phyloP scores from a whole-genome alignment of 2,888 invertebrate genomes.

The Neocrepidodera transversa region DNA sequence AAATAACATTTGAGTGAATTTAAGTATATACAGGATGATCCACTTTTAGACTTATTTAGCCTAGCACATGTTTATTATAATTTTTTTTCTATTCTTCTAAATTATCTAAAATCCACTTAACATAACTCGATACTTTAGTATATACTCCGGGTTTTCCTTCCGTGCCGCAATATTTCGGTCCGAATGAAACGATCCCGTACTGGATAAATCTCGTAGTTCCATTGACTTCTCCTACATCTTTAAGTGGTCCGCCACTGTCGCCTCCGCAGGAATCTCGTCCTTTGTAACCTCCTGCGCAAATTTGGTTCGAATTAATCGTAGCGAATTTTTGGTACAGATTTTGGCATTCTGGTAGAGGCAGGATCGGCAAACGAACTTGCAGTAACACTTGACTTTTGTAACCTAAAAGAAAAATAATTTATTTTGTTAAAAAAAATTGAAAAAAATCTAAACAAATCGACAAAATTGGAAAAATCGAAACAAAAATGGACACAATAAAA shows the following conservation, averaged over 20 bases:
- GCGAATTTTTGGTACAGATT: conserved; percentile 48
- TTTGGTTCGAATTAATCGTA: conserved; percentile 56
- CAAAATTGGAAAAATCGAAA: too few relatives aligned
- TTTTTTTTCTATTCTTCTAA: conserved; percentile 42
- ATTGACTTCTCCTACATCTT: conserved; percentile 55
- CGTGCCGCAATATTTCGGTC: conserved; percentile 55
- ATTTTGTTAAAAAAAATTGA: too few relatives aligned
- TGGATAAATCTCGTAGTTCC: conserved; percentile 62
- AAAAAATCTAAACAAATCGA: too few relatives aligned
- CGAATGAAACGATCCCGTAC: conserved; percentile 62
- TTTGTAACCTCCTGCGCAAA: conserved; percentile 70
- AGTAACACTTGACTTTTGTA: conserved; percentile 53
- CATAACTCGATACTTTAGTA: conserved; percentile 66
- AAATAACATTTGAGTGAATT: too few relatives aligned
- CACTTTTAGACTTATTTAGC: too few relatives aligned
- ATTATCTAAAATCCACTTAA: conserved; percentile 68
- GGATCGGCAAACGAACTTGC: conserved; percentile 58
- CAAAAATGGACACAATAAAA: too few relatives aligned
- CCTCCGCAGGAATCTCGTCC: conserved; percentile 71
- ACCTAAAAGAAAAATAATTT: conserved; percentile 43
- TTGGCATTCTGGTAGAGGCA: conserved; percentile 54
- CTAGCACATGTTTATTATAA: too few relatives aligned
- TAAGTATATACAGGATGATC: too few relatives aligned
- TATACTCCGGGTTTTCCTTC: conserved; percentile 72
- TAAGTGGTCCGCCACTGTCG: conserved; percentile 73